Evolutionary conservation across 2,113 vertebrate genomes (phyloP).

Genomic region (Spea bombifrons): DNA sequence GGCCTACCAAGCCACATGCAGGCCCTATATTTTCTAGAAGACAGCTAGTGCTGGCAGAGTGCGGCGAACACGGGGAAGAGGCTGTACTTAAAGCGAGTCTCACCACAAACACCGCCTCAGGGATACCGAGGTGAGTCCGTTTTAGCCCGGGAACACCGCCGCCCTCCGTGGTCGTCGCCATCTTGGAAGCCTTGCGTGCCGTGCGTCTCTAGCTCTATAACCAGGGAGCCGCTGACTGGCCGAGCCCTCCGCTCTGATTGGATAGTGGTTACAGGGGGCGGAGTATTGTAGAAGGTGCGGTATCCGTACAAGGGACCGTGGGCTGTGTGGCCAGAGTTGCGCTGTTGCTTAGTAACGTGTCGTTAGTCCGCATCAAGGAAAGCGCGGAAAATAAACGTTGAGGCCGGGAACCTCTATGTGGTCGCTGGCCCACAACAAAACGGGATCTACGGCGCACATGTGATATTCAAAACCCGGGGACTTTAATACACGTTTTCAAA

Average conservation of each 20-base stretch:
- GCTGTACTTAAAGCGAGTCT: constrained; percentile 42
- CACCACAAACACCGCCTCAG: constrained; percentile 90
- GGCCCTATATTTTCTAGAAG: not conserved
- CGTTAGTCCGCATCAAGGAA: no score
- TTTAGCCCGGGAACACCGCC: constrained; percentile 68
- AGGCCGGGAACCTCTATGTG: no score
- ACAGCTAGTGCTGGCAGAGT: no score
- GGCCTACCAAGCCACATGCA: not conserved
- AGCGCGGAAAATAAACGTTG: no score
- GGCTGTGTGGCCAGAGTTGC: not conserved
- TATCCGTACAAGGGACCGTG: no score
- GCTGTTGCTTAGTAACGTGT: no score
- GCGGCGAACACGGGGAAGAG: not conserved
- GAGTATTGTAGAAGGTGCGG: no score
- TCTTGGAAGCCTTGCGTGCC: constrained; percentile 71
- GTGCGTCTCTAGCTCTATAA: accelerated
- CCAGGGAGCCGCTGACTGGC: not conserved
- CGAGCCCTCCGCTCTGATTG: constrained; percentile 7
- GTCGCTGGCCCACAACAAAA: no score
- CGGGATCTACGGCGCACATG: no score
- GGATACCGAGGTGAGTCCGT: constrained; percentile 85
- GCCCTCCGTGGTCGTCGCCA: constrained; percentile 80
- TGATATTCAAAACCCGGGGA: no score
- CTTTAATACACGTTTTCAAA: no score
- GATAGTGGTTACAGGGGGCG: not conserved